Evolutionary conservation across 2,113 vertebrate genomes (phyloP).

Genomic region (Nematolebias whitei): DNA sequence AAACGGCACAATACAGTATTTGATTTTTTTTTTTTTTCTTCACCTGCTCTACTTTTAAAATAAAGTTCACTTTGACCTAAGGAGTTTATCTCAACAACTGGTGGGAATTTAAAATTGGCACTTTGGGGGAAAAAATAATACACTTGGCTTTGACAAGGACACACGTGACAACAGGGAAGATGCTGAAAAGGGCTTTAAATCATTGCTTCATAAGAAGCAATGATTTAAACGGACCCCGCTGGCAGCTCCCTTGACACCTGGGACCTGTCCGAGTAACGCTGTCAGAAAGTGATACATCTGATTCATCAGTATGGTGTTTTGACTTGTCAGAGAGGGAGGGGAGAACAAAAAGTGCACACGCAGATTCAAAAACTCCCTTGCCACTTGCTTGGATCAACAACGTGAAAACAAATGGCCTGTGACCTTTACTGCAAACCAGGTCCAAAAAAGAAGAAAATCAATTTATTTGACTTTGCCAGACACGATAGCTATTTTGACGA

Average conservation of each 20-base stretch:
- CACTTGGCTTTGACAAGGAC: slow-evolving; percentile 52
- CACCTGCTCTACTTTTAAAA: slow-evolving; percentile 49
- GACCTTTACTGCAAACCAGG: slow-evolving; percentile 38
- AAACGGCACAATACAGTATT: slow-evolving; percentile 3
- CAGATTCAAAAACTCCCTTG: not conserved
- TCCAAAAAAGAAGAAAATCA: slow-evolving; percentile 9
- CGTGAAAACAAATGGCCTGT: slow-evolving; percentile 13
- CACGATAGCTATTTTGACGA: slow-evolving; percentile 51
- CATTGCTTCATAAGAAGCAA: slow-evolving; percentile 30
- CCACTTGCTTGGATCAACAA: slow-evolving; percentile 36
- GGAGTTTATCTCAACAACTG: slow-evolving; percentile 28
- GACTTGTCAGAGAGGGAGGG: not conserved
- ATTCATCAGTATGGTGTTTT: slow-evolving; percentile 20
- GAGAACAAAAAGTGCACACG: not conserved
- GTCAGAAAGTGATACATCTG: slow-evolving; percentile 58
- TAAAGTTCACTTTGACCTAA: slow-evolving; percentile 46
- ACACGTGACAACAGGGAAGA: slow-evolving; percentile 38
- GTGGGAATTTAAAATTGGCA: slow-evolving; percentile 40
- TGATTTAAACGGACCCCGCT: slow-evolving; percentile 38
- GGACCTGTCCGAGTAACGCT: slow-evolving; percentile 35
- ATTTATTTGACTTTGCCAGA: slow-evolving; percentile 3
- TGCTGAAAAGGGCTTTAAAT: slow-evolving; percentile 48
- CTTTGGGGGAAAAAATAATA: slow-evolving; percentile 46
- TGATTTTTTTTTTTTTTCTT: slow-evolving; percentile 45
- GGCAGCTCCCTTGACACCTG: slow-evolving; percentile 66